phyloP scores from a whole-genome alignment of 2,113 vertebrate species.

The Alaudala cheleensis region DNA sequence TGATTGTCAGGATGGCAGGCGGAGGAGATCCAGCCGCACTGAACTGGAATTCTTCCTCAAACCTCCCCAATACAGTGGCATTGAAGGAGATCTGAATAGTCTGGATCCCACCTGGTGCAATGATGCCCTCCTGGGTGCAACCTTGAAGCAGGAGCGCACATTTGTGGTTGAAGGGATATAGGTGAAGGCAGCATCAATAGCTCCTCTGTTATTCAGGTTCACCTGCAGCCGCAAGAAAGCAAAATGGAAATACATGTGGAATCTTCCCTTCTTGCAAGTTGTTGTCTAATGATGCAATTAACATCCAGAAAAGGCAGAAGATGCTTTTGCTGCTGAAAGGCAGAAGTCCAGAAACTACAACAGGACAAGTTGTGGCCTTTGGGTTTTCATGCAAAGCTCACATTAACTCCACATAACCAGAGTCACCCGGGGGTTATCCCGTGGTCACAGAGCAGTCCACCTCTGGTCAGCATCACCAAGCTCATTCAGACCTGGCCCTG shows the following conservation, averaged over 20 bases:
- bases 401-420: neutral
- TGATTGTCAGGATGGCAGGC: too few relatives aligned
- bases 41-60: too few relatives aligned
- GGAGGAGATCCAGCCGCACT: too few relatives aligned
- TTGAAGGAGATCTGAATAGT: too few relatives aligned
- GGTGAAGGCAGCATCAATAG: slow-evolving; percentile 68
- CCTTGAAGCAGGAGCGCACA: too few relatives aligned
- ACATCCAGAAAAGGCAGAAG: neutral
- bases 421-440: neutral
- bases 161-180: too few relatives aligned
- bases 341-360: too few relatives aligned
- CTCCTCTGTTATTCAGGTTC: slow-evolving; percentile 79
- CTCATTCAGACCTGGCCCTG: neutral
- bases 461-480: neutral
- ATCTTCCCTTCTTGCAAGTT: neutral
- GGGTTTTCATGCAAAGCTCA: neutral
- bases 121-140: too few relatives aligned
- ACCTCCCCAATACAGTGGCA: too few relatives aligned
- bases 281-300: neutral
- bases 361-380: neutral
- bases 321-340: neutral
- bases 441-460: neutral
- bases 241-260: neutral
- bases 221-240: slow-evolving; percentile 65
- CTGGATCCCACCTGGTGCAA: too few relatives aligned